Conservation (phyloP, 2,797 vertebrate species). For the Gallinago solitaria region DNA sequence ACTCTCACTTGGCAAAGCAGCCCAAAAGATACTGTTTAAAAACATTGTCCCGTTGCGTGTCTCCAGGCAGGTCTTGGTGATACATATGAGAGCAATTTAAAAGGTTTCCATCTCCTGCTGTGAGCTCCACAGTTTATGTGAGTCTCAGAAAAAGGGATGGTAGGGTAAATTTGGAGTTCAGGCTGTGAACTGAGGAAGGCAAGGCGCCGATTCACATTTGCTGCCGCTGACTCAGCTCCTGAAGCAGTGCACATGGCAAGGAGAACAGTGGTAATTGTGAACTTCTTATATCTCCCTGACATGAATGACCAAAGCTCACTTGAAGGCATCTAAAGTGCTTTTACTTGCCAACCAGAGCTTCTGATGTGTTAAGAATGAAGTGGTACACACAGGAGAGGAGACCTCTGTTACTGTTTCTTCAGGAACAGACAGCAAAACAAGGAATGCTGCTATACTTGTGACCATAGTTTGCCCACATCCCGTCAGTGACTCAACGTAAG, state of each 20-base stretch:
- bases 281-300: neutral
- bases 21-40: neutral
- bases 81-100: neutral
- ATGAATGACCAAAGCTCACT: neutral
- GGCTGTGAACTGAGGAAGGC: neutral
- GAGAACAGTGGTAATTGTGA: neutral
- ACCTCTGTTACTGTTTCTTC: neutral
- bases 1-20: neutral
- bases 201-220: neutral
- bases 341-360: neutral
- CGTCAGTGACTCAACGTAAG: neutral
- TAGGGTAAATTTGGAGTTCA: neutral
- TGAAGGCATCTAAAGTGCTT: neutral
- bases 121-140: neutral
- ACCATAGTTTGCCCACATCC: neutral
- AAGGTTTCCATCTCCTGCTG: neutral
- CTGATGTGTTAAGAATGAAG: neutral
- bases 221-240: neutral
- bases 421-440: neutral
- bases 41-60: accelerated
- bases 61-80: neutral
- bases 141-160: neutral
- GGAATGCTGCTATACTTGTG: neutral
- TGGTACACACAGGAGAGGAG: neutral
- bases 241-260: neutral